Evolutionary conservation across 2,888 invertebrate species (phyloP).

Genomic region (Noctua fimbriata): DNA sequence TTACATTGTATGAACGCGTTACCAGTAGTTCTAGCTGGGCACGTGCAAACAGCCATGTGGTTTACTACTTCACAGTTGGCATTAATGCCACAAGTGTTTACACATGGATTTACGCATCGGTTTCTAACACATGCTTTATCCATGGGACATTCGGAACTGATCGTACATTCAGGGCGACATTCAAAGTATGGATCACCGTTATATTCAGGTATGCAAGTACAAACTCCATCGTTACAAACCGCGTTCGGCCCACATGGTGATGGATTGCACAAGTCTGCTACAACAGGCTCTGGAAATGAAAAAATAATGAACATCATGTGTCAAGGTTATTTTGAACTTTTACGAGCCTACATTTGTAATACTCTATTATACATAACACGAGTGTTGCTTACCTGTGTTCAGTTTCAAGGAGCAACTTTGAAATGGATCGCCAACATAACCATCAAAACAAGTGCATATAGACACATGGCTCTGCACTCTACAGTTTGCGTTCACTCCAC

Average conservation of each 20-base stretch:
- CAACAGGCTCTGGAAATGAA: slow-evolving; percentile 75
- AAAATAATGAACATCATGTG: background rate
- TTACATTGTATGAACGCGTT: slow-evolving; percentile 93
- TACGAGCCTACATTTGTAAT: background rate
- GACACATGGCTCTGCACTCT: slow-evolving; percentile 94
- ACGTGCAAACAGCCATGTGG: slow-evolving; percentile 94
- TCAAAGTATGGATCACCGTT: slow-evolving; percentile 92
- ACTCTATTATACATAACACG: background rate
- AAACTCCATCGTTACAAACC: slow-evolving; percentile 90
- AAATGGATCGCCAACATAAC: slow-evolving; percentile 95
- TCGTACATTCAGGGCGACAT: slow-evolving; percentile 94
- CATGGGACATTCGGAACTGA: slow-evolving; percentile 93
- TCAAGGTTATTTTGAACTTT: background rate
- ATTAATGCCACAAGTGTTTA: slow-evolving; percentile 93
- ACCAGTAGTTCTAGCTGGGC: slow-evolving; percentile 92
- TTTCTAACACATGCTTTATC: slow-evolving; percentile 93
- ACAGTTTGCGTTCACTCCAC: slow-evolving; percentile 93
- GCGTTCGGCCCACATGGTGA: slow-evolving; percentile 92
- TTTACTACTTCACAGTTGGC: slow-evolving; percentile 94
- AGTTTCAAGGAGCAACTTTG: slow-evolving; percentile 91
- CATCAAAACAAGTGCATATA: slow-evolving; percentile 93
- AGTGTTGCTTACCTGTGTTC: slow-evolving; percentile 84
- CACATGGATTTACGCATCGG: slow-evolving; percentile 93
- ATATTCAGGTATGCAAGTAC: slow-evolving; percentile 91
- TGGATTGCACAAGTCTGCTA: slow-evolving; percentile 91